A percentile compares a stretch with the other conserved stretches of the same genome.
These are phyloP conservation scores for Spheniscus humboldti DNA, from an alignment of 2,797 vertebrate genomes.

Conservation along the genomic window DNA sequence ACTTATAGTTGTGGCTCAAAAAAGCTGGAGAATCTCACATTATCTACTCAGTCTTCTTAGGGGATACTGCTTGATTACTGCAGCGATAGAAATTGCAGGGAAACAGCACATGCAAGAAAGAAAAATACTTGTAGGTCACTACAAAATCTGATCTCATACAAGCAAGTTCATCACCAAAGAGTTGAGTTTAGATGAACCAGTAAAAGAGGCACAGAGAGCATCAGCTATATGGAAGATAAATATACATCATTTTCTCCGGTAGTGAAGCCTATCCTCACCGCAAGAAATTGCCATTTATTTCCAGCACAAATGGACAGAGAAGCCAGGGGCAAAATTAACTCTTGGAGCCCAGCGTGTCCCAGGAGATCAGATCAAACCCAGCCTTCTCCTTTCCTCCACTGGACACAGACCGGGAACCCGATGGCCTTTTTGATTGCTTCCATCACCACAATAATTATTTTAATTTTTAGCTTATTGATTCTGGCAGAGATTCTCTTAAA, in stretches of 20 bases:
- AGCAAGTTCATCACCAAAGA: background rate
- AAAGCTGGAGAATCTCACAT: background rate
- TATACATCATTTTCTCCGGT: background rate
- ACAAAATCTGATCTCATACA: background rate
- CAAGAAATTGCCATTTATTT: slow-evolving; percentile 9
- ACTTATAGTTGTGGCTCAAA: background rate
- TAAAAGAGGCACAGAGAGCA: background rate
- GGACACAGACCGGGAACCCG: background rate
- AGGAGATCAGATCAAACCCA: background rate
- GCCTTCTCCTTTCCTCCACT: background rate
- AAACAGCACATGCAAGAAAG: background rate
- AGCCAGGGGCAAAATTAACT: background rate
- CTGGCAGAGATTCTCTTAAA: background rate
- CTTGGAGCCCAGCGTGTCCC: background rate
- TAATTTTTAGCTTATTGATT: slow-evolving; percentile 9
- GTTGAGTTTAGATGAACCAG: background rate
- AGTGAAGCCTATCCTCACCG: background rate
- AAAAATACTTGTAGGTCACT: background rate
- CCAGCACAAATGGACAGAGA: background rate
- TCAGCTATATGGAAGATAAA: background rate
- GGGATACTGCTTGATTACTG: background rate
- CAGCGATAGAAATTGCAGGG: background rate
- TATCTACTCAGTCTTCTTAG: background rate
- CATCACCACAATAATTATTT: background rate
- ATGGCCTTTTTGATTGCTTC: background rate